Base-by-base conservation (phyloP, 2,797 vertebrate genomes). In the Anabas testudineus region DNA sequence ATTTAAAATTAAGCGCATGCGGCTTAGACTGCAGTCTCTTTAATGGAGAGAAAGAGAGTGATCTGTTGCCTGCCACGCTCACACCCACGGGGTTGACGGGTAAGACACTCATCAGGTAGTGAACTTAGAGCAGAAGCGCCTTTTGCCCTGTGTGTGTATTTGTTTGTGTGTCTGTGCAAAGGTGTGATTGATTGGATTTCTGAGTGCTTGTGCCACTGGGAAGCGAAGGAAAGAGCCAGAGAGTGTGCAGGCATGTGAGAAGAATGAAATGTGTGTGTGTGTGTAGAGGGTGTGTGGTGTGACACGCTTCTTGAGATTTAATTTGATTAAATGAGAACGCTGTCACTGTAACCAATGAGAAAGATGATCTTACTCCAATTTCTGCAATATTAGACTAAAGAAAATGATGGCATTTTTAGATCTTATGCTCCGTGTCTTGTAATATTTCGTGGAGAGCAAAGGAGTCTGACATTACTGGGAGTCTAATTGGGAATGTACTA, bases 251-350 rank as follows among this genome's bases (percentile, higher is more conserved):
- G 81, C 76, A 68, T 77, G 80, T 78, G 76, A 45, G 72, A 74
- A 67, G 82, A 88, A 69, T 83, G 80, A 78, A 83, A 67, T 15
- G 36, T 43, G 46, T 58, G 58, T 28, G 66, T 61, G 51, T 22
- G 54, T 57, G 34, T 56, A 19, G 21, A 59, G 59, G 61, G 52
- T 58, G 64, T 60, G 63, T 22, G 63, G 58, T 7, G 34, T 61
- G 81, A 71, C 73, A 82, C 36, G 71, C 82, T 91, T 82, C 87
- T 84, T 53, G 51, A 87, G 69, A 80, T 87, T 88, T 87, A 86
- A 92, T 92, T 88, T 88, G 82, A 92, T 91, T 86, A 90, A 91
- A 88, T 78, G 74, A 71, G 78, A 90, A 78, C 39, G 83, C 85
- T 78, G 86, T 80, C 84, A 84, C 82, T 80, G 78, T 87, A 85